Base-by-base conservation (phyloP, 2,113 vertebrate genomes). In the Mormoops blainvillei region DNA sequence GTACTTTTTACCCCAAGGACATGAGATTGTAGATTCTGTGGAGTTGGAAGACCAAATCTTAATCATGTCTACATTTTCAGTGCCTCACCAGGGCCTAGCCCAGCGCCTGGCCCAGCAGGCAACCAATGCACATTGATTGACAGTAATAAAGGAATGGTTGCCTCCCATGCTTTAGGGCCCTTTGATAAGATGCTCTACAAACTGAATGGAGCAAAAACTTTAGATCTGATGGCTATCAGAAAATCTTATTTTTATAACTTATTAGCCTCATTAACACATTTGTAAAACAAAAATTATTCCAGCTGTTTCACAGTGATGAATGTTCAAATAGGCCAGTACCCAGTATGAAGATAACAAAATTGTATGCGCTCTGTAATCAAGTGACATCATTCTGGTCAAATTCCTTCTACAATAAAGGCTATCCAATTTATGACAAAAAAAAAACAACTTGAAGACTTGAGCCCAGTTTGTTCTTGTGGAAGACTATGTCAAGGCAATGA, bases 81-180 rank as follows among this genome's bases (percentile, higher is more conserved):
- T 33, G n/a, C 28, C 28, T 54, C 22, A 3, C 71, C 16, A 78
- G n/a, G n/a, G n/a, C n/a, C n/a, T n/a, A n/a, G n/a, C n/a, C n/a
- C n/a, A n/a, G 14, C 24, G 28, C 18, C 67, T 81, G 58, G 2
- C 33, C 7, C 24, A 54, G 16, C 45, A 71, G 56, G 77, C 16
- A 41, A 14, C 12, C 10, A 41, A 74, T 4, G 22, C 4, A 24
- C 3, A 26, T 13, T 6, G 24, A n/a, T 48, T 41, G 36, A 82
- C 45, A 70, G 4, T 20, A 12, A 33, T 3, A n/a, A 31, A 90
- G 19, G 5, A 71, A 36, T 5, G 8, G 2, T 28, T 45, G 31
- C 12, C 9, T 77, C 2, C 28, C 36, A 5, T 1, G 2, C 7
- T 41, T 78, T 15, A 36, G 5, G 3, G 8, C 5, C 8, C 18